phyloP scores from a whole-genome alignment of 2,113 vertebrate species.

The Condylura cristata region DNA sequence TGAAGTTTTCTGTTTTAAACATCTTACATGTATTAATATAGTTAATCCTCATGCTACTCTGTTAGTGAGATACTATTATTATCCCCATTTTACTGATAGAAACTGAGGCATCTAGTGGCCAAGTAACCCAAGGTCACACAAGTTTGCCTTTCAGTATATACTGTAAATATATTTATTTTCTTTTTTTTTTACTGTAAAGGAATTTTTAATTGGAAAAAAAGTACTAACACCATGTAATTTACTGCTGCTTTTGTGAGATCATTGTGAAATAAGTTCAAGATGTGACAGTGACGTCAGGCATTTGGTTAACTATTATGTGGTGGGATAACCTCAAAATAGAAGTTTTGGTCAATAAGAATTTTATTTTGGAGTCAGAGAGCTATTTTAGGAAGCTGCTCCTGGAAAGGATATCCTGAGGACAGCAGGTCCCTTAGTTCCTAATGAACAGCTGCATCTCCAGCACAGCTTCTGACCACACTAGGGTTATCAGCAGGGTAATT shows the following conservation, averaged over 20 bases:
- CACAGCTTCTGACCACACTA: neutral
- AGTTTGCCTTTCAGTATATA: neutral
- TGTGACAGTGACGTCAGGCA: neutral
- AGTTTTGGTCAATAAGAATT: slow-evolving; percentile 79
- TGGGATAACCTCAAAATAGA: slow-evolving; percentile 72
- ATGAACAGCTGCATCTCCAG: slow-evolving; percentile 78
- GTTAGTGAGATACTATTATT: neutral
- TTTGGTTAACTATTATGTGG: slow-evolving; percentile 53
- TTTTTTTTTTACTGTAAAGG: too few relatives aligned
- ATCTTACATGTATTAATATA: neutral
- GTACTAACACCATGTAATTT: neutral
- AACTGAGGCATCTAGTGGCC: neutral
- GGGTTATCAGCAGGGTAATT: neutral
- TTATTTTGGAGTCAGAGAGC: slow-evolving; percentile 80
- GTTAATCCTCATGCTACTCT: neutral
- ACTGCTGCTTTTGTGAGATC: slow-evolving; percentile 1
- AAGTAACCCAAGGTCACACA: neutral
- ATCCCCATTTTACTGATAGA: slow-evolving; percentile 34
- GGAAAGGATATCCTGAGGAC: slow-evolving; percentile 76
- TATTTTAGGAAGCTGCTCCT: slow-evolving; percentile 81
- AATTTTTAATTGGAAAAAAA: slow-evolving; percentile 31
- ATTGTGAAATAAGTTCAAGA: slow-evolving; percentile 53
- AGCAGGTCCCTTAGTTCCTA: slow-evolving; percentile 77
- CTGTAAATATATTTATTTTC: slow-evolving; percentile 35
- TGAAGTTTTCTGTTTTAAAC: neutral